phyloP scores from a whole-genome alignment of 2,888 invertebrate species.

The Nebria salina region DNA sequence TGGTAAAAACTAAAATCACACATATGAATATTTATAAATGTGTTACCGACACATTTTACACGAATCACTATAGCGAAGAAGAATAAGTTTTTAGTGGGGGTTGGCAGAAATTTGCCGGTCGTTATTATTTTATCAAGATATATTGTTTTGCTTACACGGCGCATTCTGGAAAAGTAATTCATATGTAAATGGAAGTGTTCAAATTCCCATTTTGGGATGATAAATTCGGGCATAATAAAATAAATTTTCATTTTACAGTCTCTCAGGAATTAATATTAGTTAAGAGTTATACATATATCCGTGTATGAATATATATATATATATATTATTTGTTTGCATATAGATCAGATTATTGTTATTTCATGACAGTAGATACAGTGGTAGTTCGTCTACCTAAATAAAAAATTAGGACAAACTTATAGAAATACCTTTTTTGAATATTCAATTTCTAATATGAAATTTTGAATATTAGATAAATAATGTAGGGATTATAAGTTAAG shows the following conservation, averaged over 20 bases:
- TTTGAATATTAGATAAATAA: too few species aligned
- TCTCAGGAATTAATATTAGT: constrained; percentile 40
- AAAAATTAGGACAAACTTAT: too few species aligned
- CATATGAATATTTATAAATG: neutral
- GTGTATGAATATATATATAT: neutral
- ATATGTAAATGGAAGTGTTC: constrained; percentile 43
- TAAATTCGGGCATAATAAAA: constrained; percentile 43
- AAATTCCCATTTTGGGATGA: constrained; percentile 40
- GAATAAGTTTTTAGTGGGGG: neutral
- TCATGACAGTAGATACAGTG: too few species aligned
- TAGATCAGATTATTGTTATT: neutral
- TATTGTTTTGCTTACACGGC: constrained; percentile 29
- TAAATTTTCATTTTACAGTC: constrained; percentile 40
- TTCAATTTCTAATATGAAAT: too few species aligned
- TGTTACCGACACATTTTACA: neutral
- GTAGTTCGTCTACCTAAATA: too few species aligned
- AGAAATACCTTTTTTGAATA: too few species aligned
- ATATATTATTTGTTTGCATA: neutral
- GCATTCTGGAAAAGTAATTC: constrained; percentile 41
- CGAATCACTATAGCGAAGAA: neutral
- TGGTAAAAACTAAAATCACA: neutral
- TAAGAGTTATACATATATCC: constrained; percentile 19
- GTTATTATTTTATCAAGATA: constrained; percentile 27
- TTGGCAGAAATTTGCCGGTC: constrained; percentile 13
- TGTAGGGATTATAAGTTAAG: neutral